Percentiles rank a stretch among this genome's conserved stretches.
phyloP scores from a whole-genome alignment of 2,113 vertebrate species.

The Tachysurus fulvidraco region DNA sequence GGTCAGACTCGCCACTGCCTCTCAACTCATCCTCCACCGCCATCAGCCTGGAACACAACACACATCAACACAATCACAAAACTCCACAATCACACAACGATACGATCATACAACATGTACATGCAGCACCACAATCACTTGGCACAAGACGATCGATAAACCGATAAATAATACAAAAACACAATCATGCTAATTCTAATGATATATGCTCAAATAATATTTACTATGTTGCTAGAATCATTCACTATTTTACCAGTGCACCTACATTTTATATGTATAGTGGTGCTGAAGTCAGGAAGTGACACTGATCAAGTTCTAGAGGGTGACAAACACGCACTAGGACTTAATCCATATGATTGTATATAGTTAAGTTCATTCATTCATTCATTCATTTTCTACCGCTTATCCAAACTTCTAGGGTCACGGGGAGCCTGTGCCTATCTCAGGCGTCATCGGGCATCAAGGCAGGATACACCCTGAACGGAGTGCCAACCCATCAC shows the following conservation, averaged over 20 bases:
- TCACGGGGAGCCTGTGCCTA: too few relatives aligned
- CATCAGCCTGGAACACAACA: slow-evolving; percentile 73
- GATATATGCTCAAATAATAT: background rate
- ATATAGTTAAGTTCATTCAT: background rate
- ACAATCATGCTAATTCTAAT: background rate
- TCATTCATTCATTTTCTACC: too few relatives aligned
- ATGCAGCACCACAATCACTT: background rate
- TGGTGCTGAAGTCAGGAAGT: background rate
- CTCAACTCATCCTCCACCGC: slow-evolving; percentile 81
- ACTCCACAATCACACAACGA: slow-evolving; percentile 42
- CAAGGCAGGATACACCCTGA: too few relatives aligned
- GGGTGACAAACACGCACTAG: background rate
- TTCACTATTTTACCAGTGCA: background rate
- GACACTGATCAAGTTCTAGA: background rate
- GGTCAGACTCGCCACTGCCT: slow-evolving; percentile 79
- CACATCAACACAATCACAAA: slow-evolving; percentile 46
- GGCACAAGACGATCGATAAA: background rate
- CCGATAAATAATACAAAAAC: background rate
- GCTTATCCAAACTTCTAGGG: too few relatives aligned
- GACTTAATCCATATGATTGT: background rate
- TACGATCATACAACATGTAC: slow-evolving; percentile 16
- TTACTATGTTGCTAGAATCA: background rate
- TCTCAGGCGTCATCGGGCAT: too few relatives aligned
- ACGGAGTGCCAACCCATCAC: too few relatives aligned
- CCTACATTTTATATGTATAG: background rate